Percentiles rank a stretch among this genome's conserved stretches.
Conservation (phyloP, 2,888 invertebrate genomes). For the Eilema griseolum region DNA sequence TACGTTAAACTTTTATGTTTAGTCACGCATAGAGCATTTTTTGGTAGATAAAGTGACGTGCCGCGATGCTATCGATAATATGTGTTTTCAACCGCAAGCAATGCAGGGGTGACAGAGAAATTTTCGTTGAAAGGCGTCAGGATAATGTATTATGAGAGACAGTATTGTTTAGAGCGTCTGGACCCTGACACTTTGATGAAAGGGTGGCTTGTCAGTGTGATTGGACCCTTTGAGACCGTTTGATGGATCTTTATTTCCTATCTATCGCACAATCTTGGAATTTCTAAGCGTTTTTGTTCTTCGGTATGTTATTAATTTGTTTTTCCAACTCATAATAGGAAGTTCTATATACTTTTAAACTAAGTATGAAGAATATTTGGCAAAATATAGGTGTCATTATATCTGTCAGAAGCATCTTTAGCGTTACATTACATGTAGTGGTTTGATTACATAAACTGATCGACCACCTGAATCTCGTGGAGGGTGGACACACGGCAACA, state of each 20-base stretch:
- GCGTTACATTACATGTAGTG: too few relatives aligned
- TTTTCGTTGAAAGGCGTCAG: slow-evolving; percentile 57
- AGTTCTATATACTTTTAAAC: neutral
- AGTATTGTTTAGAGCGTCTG: slow-evolving; percentile 47
- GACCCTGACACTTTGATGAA: slow-evolving; percentile 35
- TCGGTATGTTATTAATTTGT: neutral
- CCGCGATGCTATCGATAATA: slow-evolving; percentile 78
- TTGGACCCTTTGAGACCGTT: slow-evolving; percentile 47
- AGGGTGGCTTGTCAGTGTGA: slow-evolving; percentile 41
- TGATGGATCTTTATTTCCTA: slow-evolving; percentile 21
- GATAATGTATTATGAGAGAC: slow-evolving; percentile 44
- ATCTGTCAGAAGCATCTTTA: too few relatives aligned
- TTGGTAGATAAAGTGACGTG: slow-evolving; percentile 59
- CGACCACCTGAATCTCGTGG: too few relatives aligned
- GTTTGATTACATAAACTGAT: too few relatives aligned
- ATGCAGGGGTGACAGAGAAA: slow-evolving; percentile 56
- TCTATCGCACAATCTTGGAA: slow-evolving; percentile 6
- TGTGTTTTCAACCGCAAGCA: slow-evolving; percentile 64
- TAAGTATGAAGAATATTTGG: neutral
- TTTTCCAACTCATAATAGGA: neutral
- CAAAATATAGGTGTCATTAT: too few relatives aligned
- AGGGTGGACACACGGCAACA: too few relatives aligned
- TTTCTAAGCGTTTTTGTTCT: neutral
- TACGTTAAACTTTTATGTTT: slow-evolving; percentile 13
- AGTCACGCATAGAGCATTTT: slow-evolving; percentile 9